Percentiles rank a stretch among this genome's conserved stretches.
Conservation (phyloP, 2,113 vertebrate genomes). For the Cyprinus carpio region DNA sequence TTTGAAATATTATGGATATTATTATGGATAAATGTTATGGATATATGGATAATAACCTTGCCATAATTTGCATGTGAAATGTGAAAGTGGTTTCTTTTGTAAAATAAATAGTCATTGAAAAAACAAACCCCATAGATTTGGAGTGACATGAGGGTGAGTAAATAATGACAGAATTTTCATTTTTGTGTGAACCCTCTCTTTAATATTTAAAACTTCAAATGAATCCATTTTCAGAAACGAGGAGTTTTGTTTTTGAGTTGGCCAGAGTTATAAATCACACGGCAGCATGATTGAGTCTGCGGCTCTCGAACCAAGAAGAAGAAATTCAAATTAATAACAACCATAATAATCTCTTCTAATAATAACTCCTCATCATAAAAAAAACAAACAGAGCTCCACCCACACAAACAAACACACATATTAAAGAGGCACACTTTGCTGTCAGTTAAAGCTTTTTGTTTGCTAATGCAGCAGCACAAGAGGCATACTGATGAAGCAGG, state of each 20-base stretch:
- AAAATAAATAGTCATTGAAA: not conserved
- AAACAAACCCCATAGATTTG: not conserved
- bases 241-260: conserved; percentile 36
- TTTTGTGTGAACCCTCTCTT: not conserved
- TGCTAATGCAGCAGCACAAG: conserved; percentile 39
- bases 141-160: not conserved
- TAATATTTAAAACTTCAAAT: not conserved
- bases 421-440: not conserved
- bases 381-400: conserved; percentile 15
- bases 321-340: conserved; percentile 56
- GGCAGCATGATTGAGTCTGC: conserved; percentile 48
- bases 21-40: too few species aligned
- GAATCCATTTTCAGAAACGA: not conserved
- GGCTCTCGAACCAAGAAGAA: conserved; percentile 43
- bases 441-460: conserved; percentile 50
- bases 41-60: not conserved
- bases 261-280: conserved; percentile 44
- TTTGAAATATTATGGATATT: too few species aligned
- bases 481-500: conserved; percentile 41
- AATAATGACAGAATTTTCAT: conserved; percentile 8
- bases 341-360: conserved; percentile 47
- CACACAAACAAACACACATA: not conserved
- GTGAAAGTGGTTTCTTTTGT: not conserved
- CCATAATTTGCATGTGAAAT: not conserved
- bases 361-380: conserved; percentile 51